Conservation (phyloP, 2,113 vertebrate genomes). For the Conger conger region DNA sequence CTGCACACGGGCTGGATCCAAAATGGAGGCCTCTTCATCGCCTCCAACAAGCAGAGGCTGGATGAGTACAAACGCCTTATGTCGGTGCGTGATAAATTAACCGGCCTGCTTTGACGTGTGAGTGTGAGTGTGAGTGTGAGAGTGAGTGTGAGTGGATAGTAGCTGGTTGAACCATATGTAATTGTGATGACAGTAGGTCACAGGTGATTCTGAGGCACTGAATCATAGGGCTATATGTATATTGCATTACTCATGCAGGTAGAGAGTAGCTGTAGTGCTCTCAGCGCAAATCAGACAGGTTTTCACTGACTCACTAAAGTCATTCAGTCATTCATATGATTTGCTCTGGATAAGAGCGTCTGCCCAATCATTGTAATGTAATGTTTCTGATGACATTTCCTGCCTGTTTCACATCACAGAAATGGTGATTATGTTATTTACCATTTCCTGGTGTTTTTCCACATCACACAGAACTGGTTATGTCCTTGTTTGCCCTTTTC, state of each 20-base stretch:
- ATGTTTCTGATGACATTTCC: neutral
- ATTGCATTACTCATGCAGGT: neutral
- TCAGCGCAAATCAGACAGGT: neutral
- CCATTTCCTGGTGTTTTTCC: neutral
- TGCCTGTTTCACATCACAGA: neutral
- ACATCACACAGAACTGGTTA: neutral
- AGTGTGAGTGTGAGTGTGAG: neutral
- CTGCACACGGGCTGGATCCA: slow-evolving; percentile 93
- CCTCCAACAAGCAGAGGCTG: slow-evolving; percentile 90
- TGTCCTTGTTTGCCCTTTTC: neutral
- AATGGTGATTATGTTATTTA: neutral
- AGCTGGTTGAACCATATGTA: neutral
- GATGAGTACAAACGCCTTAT: slow-evolving; percentile 98
- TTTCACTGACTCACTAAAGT: neutral
- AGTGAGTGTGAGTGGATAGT: neutral
- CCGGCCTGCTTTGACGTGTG: neutral
- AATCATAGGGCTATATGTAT: neutral
- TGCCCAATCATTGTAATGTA: too few species aligned
- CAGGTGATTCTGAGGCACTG: neutral
- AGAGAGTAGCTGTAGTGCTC: neutral
- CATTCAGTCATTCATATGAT: neutral
- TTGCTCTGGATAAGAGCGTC: too few species aligned
- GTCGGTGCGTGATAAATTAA: slow-evolving; percentile 75
- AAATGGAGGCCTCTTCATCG: slow-evolving; percentile 95
- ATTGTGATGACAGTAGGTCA: neutral